These are phyloP conservation scores for Zaprionus davidi DNA, from an alignment of 1,140 invertebrate species.

Conservation along the genomic window DNA sequence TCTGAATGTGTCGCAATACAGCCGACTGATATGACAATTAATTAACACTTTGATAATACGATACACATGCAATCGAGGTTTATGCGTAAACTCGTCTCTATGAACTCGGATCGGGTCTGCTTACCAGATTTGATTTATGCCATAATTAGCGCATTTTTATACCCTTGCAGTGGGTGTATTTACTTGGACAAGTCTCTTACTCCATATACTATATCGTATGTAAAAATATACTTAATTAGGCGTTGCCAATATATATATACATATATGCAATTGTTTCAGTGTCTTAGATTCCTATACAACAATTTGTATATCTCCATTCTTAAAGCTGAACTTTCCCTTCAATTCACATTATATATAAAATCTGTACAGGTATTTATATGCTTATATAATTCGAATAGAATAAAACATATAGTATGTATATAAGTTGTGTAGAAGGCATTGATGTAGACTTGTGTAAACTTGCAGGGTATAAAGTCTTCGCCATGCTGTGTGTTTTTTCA, in stretches of 20 bases:
- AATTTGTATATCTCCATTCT: too few relatives aligned
- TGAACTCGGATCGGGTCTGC: background rate
- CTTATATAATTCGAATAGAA: too few relatives aligned
- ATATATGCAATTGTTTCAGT: too few relatives aligned
- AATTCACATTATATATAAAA: too few relatives aligned
- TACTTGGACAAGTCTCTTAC: background rate
- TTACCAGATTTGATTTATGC: constrained; percentile 41
- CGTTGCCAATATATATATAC: too few relatives aligned
- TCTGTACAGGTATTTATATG: fast-evolving
- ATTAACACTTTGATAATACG: constrained; percentile 44
- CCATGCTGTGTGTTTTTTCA: background rate
- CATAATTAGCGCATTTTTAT: constrained; percentile 62
- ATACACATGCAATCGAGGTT: background rate
- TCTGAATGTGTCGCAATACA: constrained; percentile 25
- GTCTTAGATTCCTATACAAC: too few relatives aligned
- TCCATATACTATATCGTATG: background rate
- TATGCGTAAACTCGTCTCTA: background rate
- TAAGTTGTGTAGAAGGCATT: background rate
- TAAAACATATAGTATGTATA: too few relatives aligned
- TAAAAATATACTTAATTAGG: too few relatives aligned
- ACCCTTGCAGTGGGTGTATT: background rate
- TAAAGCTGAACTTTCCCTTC: too few relatives aligned
- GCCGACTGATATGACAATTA: constrained; percentile 66
- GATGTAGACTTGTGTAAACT: background rate
- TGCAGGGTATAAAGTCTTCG: background rate